Conservation (phyloP, 2,888 invertebrate species). For the Lacanobia oleracea region DNA sequence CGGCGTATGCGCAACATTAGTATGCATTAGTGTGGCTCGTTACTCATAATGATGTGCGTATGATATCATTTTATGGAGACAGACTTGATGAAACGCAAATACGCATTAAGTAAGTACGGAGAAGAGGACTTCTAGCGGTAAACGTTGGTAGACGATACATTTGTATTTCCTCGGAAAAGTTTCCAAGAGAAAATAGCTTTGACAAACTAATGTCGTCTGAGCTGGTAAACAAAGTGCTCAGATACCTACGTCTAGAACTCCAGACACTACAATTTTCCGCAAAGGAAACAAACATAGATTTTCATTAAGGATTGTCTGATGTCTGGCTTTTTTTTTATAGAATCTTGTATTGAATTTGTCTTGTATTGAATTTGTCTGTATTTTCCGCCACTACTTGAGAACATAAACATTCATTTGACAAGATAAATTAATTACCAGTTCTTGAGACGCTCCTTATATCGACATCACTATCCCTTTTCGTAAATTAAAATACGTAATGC, state of each 20-base stretch:
- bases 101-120: slow-evolving; percentile 51
- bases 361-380: neutral
- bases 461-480: slow-evolving; percentile 7
- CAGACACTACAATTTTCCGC: slow-evolving; percentile 1
- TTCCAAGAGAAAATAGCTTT: slow-evolving; percentile 1
- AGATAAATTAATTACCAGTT: neutral
- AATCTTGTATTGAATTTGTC: too few species aligned
- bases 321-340: neutral
- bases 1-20: slow-evolving; percentile 67
- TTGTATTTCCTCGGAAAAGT: neutral
- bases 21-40: slow-evolving; percentile 73
- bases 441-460: slow-evolving; percentile 5
- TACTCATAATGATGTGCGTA: slow-evolving; percentile 74
- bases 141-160: slow-evolving; percentile 1
- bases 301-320: slow-evolving; percentile 5
- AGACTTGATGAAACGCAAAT: slow-evolving; percentile 67
- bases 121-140: slow-evolving; percentile 16
- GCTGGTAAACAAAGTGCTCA: slow-evolving; percentile 29
- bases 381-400: neutral
- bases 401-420: neutral
- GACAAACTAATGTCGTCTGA: neutral
- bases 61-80: slow-evolving; percentile 74
- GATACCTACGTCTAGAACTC: slow-evolving; percentile 10
- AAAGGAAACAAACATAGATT: slow-evolving; percentile 25
- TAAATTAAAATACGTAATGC: slow-evolving; percentile 14